Evolutionary conservation across 2,888 invertebrate species (phyloP), one percentile per base, ranked within the genome.

Genomic region (Agonopterix alstromeriana): DNA sequence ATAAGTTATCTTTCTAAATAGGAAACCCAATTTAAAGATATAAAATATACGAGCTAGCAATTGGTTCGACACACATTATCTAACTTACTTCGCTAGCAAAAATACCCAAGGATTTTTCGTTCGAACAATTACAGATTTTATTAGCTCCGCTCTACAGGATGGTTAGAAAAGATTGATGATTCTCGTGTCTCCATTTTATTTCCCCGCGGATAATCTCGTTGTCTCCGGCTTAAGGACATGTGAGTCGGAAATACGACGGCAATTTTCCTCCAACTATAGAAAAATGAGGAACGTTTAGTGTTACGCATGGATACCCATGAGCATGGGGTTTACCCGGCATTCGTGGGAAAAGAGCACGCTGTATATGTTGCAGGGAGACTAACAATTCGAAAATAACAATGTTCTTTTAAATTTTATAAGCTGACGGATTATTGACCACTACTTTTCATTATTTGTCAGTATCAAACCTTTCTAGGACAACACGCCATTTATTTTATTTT

Each of bases 231-330:
- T 83, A 84, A 82, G 83, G 82, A 80, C 79, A 83, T 82, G 82
- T 81, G 84, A 83, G 84, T 73, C 76, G 81, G 80, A 85, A 84
- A 85, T 83, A 82, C 82, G 83, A 82, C 77, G 73, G 81, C 83
- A 82, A 84, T 85, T 85, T 83, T 82, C 82, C 80, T 80, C 71
- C 79, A 80, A 82, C 82, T 84, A 84, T 78, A 80, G 82, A 86
- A 82, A 85, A 85, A 85, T 85, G 83, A 77, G 79, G 70, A 74
- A 65, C 82, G 76, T 77, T 86, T 82, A 85, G 77, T 70, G 77
- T 73, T 66, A 69, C 77, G 81, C 76, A 70, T 74, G 81, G 78
- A 61, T 67, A 64, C 70, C 68, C 76, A 66, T 66, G 71, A 68
- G 72, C 63, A 58, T 64, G 53, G 54, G 59, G 50, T 66, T 60